These are phyloP conservation scores for Cloeon dipterum DNA, from an alignment of 2,888 invertebrate genomes.

Conservation along the genomic window DNA sequence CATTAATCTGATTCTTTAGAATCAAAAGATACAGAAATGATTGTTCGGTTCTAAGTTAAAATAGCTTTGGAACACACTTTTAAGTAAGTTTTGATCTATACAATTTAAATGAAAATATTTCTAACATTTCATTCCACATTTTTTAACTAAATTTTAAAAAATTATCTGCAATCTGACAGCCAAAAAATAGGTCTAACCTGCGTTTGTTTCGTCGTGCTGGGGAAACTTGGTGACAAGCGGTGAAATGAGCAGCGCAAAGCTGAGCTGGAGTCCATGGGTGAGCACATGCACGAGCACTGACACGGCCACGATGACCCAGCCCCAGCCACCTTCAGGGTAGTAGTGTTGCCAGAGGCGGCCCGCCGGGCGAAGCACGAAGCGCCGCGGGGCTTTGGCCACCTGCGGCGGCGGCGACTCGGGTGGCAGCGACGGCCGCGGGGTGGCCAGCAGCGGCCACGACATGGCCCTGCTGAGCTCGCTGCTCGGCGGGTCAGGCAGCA, in stretches of 20 bases:
- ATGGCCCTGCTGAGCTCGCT: slow-evolving; percentile 16
- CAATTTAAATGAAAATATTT: too few species aligned
- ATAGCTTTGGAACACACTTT: too few species aligned
- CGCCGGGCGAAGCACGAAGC: not conserved
- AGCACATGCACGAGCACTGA: slow-evolving; percentile 50
- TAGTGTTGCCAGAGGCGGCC: slow-evolving; percentile 23
- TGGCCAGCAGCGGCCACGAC: slow-evolving; percentile 23
- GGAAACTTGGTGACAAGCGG: slow-evolving; percentile 2
- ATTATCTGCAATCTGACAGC: too few species aligned
- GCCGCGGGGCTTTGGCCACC: not conserved
- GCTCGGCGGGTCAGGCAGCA: not conserved
- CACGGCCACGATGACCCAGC: slow-evolving; percentile 54
- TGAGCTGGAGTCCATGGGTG: slow-evolving; percentile 41
- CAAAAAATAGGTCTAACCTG: too few species aligned
- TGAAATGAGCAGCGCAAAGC: slow-evolving; percentile 1
- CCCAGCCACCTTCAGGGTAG: slow-evolving; percentile 77
- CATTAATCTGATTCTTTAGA: too few species aligned
- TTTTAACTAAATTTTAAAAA: too few species aligned
- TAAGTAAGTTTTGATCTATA: too few species aligned
- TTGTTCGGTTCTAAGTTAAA: too few species aligned
- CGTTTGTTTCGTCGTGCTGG: slow-evolving; percentile 2
- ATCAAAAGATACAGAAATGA: too few species aligned
- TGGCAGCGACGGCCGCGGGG: slow-evolving; percentile 5
- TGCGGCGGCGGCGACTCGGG: not conserved
- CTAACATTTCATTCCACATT: too few species aligned